Base-by-base conservation (phyloP, 2,113 vertebrate genomes). In the Ahaetulla prasina region DNA sequence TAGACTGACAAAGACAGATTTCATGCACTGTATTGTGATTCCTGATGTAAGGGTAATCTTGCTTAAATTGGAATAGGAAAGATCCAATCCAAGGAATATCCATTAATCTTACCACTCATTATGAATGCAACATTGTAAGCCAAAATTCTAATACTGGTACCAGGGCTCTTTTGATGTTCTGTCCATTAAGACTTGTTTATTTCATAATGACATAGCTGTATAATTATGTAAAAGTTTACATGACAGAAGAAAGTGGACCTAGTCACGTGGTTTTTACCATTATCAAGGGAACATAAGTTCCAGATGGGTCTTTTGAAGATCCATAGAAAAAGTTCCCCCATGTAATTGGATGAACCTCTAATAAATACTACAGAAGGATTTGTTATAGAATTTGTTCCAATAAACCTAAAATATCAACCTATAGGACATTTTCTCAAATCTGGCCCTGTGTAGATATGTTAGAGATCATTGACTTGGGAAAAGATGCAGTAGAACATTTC, bases 41-140 rank as follows among this genome's bases (percentile, higher is more conserved):
- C 30, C 30, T 10, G 20, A 0, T 0, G 0, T 25, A 1, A 0
- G 1, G 0, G 0, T 0, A 8, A 16, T 35, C 4, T 52, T 11
- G 0, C 16, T 47, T 9, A 88, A 39, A 50, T 25, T 87, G 39
- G 47, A 88, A 87, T 87, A 54, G 18, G 50, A 23, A n/a, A 45
- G 60, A 68, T 50, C n/a, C n/a, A n/a, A n/a, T n/a, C n/a, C 23
- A 74, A 68, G 20, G 63, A 90, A 47, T 86, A 86, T 14, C 90
- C 84, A 50, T 23, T 25, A 35, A 85, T 22, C n/a, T 8, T 20
- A 90, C 45, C 89, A 90, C 45, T 50, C n/a, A 50, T 35, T n/a
- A 52, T 12, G 9, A 90, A 90, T 74, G 16, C 8, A 43, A 11
- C 35, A 50, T 8, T 90, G n/a, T 23, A 22, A 80, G 35, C 18